These are phyloP conservation scores for Diaphora mendica DNA, from an alignment of 2,888 invertebrate genomes.

Conservation along the genomic window DNA sequence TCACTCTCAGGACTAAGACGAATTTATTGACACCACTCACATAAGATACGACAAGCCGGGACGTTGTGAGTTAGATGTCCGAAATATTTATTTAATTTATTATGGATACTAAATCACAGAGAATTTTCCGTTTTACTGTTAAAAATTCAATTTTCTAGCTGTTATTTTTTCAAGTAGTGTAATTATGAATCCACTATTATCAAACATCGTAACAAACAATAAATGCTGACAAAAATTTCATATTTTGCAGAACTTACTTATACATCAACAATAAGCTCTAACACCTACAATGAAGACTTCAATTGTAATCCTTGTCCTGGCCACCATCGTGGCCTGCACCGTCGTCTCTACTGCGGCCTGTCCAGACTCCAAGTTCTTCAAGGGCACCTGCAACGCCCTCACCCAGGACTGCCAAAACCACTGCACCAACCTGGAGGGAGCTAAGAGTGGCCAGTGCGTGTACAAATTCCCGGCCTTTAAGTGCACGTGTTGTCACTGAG, in stretches of 20 bases:
- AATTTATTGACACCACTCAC: too few species aligned
- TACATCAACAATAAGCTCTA: conserved; percentile 8
- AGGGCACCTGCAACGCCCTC: conserved; percentile 22
- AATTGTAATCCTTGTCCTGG: not conserved
- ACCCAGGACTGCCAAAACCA: conserved; percentile 24
- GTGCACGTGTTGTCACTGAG: conserved; percentile 10
- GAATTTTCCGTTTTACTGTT: too few species aligned
- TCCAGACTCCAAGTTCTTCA: conserved; percentile 10
- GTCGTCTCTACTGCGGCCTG: conserved; percentile 4
- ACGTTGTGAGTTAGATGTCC: too few species aligned
- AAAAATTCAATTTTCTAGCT: too few species aligned
- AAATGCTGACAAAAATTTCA: not conserved
- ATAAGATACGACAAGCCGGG: too few species aligned
- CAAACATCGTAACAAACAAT: not conserved
- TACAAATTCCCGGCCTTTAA: conserved; percentile 13
- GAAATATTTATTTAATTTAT: too few species aligned
- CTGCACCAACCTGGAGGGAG: conserved; percentile 21
- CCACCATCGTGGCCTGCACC: conserved; percentile 8
- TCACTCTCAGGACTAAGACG: too few species aligned
- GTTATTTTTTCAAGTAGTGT: too few species aligned
- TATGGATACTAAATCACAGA: too few species aligned
- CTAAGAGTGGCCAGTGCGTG: conserved; percentile 21
- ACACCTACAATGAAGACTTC: conserved; percentile 12
- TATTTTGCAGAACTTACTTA: not conserved
- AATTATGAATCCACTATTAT: too few species aligned